These are phyloP conservation scores for Amazona vittata DNA, from an alignment of 2,113 vertebrate species.

Conservation along the genomic window DNA sequence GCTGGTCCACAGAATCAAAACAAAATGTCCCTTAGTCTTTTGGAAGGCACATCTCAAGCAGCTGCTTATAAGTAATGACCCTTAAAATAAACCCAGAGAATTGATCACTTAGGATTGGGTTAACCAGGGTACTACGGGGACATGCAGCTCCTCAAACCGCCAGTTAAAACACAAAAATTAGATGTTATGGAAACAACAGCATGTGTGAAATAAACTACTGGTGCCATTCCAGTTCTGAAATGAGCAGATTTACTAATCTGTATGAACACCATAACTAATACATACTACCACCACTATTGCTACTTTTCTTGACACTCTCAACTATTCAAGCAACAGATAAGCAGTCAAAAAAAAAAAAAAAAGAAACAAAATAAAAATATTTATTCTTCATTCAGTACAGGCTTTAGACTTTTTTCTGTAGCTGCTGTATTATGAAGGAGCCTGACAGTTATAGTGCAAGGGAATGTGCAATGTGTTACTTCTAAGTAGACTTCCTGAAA, in stretches of 20 bases:
- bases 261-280: neutral
- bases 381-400: neutral
- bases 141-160: neutral
- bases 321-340: neutral
- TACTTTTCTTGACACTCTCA: neutral
- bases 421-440: neutral
- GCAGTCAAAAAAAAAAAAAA: neutral
- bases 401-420: neutral
- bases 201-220: neutral
- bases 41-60: neutral
- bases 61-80: neutral
- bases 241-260: neutral
- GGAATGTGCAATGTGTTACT: neutral
- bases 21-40: neutral
- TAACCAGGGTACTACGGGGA: neutral
- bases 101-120: neutral
- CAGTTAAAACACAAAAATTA: neutral
- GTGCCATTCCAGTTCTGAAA: neutral
- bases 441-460: neutral
- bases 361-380: neutral
- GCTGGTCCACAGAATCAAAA: neutral
- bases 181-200: neutral
- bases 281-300: neutral
- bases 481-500: neutral
- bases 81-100: neutral